Evolutionary conservation across 1,140 invertebrate species (phyloP), one percentile per base, ranked within the genome.

Genomic region (Trichomalopsis sarcophagae): DNA sequence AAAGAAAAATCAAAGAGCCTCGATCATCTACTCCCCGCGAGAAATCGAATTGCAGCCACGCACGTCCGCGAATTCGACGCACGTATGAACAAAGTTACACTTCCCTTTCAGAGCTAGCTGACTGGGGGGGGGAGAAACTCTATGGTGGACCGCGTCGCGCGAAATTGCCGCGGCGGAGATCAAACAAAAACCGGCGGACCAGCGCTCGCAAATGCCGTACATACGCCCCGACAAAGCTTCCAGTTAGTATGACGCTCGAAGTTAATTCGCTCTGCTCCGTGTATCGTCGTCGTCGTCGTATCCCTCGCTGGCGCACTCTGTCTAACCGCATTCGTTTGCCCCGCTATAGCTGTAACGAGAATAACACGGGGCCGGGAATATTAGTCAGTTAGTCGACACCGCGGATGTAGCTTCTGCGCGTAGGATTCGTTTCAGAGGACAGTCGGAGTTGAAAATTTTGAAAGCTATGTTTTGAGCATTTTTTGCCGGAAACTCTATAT

Each of bases 241-340:
- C 69, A 81, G 55, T 73, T 81, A 55, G 80, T 73, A n/a, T 71
- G 44, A 71, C n/a, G 13, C n/a, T 81, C 13, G n/a, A 71, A 36
- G 27, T 71, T 74, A 50, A 71, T 62, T 62, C 50, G 17, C 36
- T 27, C 62, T 30, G n/a, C 27, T 80, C 7, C 62, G 71, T 79
- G 14, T 33, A 9, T 44, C 40, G 33, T 36, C 33, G 33, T 36
- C 33, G 33, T 36, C 33, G 27, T 27, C 27, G 27, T 36, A 36
- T 36, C 40, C 0, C 40, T 44, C 27, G 27, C 40, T 44, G 40
- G 40, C 40, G 62, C 79, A 17, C 14, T 44, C 2, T 79, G 40
- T 23, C 17, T 21, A 21, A 36, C 73, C 36, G 36, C 33, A 21
- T 62, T 62, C 17, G 55, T 62, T 62, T n/a, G 5, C 55, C 17